phyloP scores from a whole-genome alignment of 2,797 vertebrate genomes.

The Hydrocynus forskahlii region DNA sequence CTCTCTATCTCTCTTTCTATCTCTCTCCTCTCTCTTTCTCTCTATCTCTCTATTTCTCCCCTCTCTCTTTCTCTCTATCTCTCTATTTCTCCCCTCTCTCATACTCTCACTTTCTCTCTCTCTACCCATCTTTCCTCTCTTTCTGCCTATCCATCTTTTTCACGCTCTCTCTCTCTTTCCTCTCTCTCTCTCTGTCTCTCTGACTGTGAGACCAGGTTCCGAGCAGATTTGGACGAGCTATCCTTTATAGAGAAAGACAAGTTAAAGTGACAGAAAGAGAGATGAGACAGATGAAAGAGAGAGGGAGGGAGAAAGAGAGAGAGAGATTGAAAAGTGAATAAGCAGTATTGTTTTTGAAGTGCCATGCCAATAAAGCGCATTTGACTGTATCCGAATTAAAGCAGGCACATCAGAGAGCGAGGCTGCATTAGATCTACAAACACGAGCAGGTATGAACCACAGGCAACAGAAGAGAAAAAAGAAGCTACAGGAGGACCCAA shows the following conservation, averaged over 20 bases:
- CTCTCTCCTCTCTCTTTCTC: not conserved
- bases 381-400: constrained; percentile 13
- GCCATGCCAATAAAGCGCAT: not conserved
- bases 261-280: constrained; percentile 38
- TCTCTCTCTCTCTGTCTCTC: not conserved
- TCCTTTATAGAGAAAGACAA: constrained; percentile 30
- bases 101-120: too few relatives aligned
- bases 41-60: not conserved
- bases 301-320: not conserved
- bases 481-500: not conserved
- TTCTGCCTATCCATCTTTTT: not conserved
- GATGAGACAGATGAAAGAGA: constrained; percentile 18
- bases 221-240: constrained; percentile 26
- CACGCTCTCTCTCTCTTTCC: not conserved
- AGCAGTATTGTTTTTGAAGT: constrained; percentile 28
- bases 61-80: not conserved
- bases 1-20: not conserved
- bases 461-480: not conserved
- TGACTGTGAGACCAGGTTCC: constrained; percentile 39
- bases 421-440: constrained; percentile 5
- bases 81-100: not conserved
- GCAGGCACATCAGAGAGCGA: not conserved
- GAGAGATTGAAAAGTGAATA: not conserved
- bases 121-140: not conserved
- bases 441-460: not conserved